A percentile compares a stretch with the other conserved stretches of the same genome.
phyloP scores from a whole-genome alignment of 2,797 vertebrate genomes.

The Pagetopsis macropterus region DNA sequence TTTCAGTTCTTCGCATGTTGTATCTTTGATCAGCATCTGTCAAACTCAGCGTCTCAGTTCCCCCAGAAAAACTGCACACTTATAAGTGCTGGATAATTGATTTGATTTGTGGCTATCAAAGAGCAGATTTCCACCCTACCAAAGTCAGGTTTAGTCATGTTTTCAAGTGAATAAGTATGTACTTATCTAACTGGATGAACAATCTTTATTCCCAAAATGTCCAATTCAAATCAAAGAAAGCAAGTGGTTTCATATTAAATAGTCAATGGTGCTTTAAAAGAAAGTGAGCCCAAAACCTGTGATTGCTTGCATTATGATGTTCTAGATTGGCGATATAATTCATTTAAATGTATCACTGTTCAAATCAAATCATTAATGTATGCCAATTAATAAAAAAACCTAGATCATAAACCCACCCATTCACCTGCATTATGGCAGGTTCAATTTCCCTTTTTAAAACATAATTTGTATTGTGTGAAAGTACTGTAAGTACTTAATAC shows the following conservation, averaged over 20 bases:
- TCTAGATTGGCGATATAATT: not conserved
- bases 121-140: not conserved
- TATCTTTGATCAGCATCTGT: conserved; percentile 55
- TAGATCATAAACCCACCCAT: not conserved
- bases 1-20: conserved; percentile 49
- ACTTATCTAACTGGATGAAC: not conserved
- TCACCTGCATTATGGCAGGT: not conserved
- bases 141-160: not conserved
- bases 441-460: not conserved
- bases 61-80: conserved; percentile 8
- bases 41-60: conserved; percentile 17
- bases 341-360: not conserved
- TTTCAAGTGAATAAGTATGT: not conserved
- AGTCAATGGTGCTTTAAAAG: not conserved
- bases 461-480: not conserved
- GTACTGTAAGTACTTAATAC: not conserved
- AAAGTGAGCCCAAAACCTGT: not conserved
- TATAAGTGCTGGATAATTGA: conserved; percentile 13
- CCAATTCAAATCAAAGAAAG: not conserved
- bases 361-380: not conserved
- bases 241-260: not conserved
- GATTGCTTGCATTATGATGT: not conserved
- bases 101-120: conserved; percentile 14
- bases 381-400: not conserved
- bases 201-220: not conserved